Percentiles rank a stretch among this genome's conserved stretches.
Evolutionary conservation across 2,888 invertebrate genomes (phyloP).

Genomic region (Tenthredo livida): DNA sequence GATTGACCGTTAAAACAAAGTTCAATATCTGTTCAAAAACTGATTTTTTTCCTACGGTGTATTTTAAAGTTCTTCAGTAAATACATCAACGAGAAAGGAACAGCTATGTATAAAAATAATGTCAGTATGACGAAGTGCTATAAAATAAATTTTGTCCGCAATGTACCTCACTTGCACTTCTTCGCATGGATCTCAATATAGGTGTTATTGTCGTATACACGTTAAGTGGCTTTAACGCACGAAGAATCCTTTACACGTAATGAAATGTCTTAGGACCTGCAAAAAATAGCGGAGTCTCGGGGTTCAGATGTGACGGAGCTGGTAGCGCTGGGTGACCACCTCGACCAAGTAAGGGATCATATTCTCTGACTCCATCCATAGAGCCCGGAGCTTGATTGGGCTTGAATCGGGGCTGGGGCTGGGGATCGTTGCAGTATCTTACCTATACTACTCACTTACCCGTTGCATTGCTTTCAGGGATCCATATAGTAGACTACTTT

Average conservation of each 20-base stretch:
- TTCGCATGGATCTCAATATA: slow-evolving; percentile 43
- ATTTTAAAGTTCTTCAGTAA: not conserved
- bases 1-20: not conserved
- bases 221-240: slow-evolving; percentile 52
- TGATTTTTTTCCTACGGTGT: not conserved
- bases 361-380: slow-evolving; percentile 54
- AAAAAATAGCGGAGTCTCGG: slow-evolving; percentile 87
- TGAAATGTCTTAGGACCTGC: slow-evolving; percentile 84
- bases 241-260: slow-evolving; percentile 53
- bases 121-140: not conserved
- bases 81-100: not conserved
- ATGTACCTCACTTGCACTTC: slow-evolving; percentile 37
- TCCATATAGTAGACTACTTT: slow-evolving; percentile 52
- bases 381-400: slow-evolving; percentile 52
- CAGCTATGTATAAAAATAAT: not conserved
- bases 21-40: not conserved
- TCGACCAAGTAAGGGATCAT: slow-evolving; percentile 88
- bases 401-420: slow-evolving; percentile 44
- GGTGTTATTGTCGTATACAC: slow-evolving; percentile 50
- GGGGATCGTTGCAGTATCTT: slow-evolving; percentile 53
- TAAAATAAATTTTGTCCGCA: slow-evolving; percentile 15
- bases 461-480: slow-evolving; percentile 55
- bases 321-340: slow-evolving; percentile 87
- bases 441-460: slow-evolving; percentile 46
- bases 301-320: slow-evolving; percentile 87